Percentiles rank a stretch among this genome's conserved stretches.
Conservation (phyloP, 2,113 vertebrate species). For the Crotophaga sulcirostris region DNA sequence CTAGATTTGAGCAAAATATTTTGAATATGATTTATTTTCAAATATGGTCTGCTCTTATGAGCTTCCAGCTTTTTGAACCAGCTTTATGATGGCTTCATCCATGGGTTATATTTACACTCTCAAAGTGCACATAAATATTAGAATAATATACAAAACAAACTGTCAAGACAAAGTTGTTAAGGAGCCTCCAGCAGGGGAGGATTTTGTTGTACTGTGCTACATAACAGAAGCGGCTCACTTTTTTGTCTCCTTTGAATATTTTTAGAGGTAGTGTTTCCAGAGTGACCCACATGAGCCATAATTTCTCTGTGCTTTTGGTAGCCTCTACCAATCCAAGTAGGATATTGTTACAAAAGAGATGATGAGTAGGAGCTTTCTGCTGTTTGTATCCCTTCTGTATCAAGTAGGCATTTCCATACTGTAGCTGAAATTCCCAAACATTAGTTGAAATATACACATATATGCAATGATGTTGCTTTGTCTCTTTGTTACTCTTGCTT, state of each 20-base stretch:
- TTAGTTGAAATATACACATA: not conserved
- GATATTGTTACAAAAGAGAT: not conserved
- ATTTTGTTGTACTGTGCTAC: not conserved
- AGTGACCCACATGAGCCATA: not conserved
- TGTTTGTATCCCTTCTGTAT: not conserved
- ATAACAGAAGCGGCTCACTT: constrained; percentile 10
- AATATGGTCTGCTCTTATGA: not conserved
- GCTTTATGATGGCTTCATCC: not conserved
- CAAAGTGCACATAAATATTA: constrained; percentile 40
- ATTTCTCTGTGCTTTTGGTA: constrained; percentile 22
- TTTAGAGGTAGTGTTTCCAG: constrained; percentile 17
- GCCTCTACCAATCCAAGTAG: not conserved
- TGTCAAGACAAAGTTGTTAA: constrained; percentile 29
- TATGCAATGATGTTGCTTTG: constrained; percentile 7
- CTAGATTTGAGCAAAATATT: not conserved
- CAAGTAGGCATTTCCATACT: not conserved
- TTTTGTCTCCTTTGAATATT: constrained; percentile 29
- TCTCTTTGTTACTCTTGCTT: not conserved
- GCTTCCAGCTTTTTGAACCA: not conserved
- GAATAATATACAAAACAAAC: constrained; percentile 45
- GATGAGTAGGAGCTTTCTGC: not conserved
- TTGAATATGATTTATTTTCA: not conserved
- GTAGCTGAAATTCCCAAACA: not conserved
- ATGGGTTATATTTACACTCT: constrained; percentile 1
- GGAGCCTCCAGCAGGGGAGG: not conserved